These are phyloP conservation scores for Trogon melanurus DNA, from an alignment of 2,113 vertebrate genomes.

Conservation along the genomic window DNA sequence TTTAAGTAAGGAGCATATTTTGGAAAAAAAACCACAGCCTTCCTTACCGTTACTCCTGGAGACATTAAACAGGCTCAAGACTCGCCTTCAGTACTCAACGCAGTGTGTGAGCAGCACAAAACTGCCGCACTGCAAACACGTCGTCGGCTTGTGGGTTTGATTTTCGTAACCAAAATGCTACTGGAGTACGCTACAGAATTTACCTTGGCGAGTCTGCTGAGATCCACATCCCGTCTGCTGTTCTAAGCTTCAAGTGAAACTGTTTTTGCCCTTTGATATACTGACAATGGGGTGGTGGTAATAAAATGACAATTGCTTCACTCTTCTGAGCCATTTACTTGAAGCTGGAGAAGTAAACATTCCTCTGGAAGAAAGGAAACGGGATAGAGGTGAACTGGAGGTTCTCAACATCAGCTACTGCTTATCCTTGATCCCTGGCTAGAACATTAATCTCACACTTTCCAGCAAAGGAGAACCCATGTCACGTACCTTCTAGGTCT, in stretches of 20 bases:
- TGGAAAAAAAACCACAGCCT: background rate
- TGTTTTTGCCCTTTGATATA: background rate
- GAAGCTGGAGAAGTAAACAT: background rate
- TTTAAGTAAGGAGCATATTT: background rate
- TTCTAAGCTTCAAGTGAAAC: background rate
- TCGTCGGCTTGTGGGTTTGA: background rate
- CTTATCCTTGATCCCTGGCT: background rate
- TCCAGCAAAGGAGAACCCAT: background rate
- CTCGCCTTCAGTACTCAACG: background rate
- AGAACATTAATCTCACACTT: background rate
- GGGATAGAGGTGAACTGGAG: background rate
- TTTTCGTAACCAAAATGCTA: background rate
- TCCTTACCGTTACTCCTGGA: background rate
- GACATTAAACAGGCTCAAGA: background rate
- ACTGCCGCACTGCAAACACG: fast-evolving
- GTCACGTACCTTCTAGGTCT: background rate
- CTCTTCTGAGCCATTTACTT: background rate
- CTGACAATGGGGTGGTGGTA: background rate
- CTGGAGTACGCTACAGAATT: background rate
- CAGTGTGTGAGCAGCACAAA: background rate
- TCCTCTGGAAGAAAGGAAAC: background rate
- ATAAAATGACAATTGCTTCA: background rate
- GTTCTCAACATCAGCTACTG: background rate
- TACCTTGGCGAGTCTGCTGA: background rate
- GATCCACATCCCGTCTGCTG: background rate